These are phyloP conservation scores for Pteronotus mesoamericanus DNA, from an alignment of 2,797 vertebrate species.

Conservation along the genomic window DNA sequence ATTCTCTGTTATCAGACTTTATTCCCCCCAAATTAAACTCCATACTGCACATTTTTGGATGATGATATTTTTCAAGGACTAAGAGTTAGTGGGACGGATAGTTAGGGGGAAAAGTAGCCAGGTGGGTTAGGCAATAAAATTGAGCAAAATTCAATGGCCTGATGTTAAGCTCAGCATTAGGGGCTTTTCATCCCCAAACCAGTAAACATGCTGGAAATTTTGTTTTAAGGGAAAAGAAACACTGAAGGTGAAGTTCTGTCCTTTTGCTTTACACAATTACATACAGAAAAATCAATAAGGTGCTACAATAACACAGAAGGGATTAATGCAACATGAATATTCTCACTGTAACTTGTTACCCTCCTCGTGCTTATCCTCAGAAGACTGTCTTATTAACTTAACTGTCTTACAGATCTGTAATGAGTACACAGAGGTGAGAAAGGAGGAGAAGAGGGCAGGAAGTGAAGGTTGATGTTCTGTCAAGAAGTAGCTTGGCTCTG, in stretches of 20 bases:
- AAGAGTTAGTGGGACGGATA: background rate
- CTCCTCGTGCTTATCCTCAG: background rate
- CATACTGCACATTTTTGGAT: background rate
- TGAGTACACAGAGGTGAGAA: background rate
- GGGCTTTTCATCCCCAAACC: constrained; percentile 8
- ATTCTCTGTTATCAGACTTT: background rate
- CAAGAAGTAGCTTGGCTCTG: background rate
- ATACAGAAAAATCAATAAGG: background rate
- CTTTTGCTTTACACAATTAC: background rate
- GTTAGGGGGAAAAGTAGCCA: background rate
- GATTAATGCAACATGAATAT: background rate
- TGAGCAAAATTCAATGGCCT: background rate
- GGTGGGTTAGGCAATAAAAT: background rate
- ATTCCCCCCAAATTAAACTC: constrained; percentile 5
- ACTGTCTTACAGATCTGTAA: background rate
- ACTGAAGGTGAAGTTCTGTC: background rate
- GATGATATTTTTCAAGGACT: background rate
- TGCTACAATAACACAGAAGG: background rate
- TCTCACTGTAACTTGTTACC: background rate
- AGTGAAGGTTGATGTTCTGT: background rate
- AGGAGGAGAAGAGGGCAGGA: background rate
- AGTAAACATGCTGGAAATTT: background rate
- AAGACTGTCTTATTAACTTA: background rate
- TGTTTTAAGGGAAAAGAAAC: background rate
- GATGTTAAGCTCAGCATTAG: background rate